These are phyloP conservation scores for Synaphobranchus kaupii DNA, from an alignment of 2,797 vertebrate species.

Conservation along the genomic window DNA sequence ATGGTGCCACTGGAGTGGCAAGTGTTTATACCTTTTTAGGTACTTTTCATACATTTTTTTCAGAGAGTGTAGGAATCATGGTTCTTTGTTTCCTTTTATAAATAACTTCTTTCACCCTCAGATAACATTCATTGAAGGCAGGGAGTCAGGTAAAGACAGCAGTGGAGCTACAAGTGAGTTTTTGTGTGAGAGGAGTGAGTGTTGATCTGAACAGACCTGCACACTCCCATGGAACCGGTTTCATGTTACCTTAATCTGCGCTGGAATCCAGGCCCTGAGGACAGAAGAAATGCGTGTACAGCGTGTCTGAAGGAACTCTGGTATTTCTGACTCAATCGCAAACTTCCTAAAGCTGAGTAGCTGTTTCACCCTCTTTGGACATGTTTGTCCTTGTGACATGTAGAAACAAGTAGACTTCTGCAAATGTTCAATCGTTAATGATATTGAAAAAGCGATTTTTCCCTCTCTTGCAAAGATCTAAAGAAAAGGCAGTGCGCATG, in stretches of 20 bases:
- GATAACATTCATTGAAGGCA: neutral
- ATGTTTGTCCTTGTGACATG: neutral
- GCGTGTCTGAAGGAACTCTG: neutral
- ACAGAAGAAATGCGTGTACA: slow-evolving; percentile 4
- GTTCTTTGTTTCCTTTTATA: neutral
- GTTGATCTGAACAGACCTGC: slow-evolving; percentile 4
- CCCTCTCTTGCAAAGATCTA: neutral
- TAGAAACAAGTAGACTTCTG: neutral
- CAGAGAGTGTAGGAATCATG: too few relatives aligned
- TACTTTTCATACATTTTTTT: neutral
- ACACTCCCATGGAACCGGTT: slow-evolving; percentile 18
- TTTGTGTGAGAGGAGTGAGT: neutral
- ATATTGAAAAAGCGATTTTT: neutral
- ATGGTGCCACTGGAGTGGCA: too few relatives aligned
- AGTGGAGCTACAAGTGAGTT: neutral
- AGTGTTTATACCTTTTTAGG: too few relatives aligned
- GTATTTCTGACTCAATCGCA: neutral
- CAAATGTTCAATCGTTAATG: neutral
- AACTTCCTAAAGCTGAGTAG: neutral
- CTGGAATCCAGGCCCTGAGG: slow-evolving; percentile 6
- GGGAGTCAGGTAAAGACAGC: neutral
- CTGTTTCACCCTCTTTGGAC: neutral
- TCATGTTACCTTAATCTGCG: slow-evolving; percentile 2
- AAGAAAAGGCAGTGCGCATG: neutral
- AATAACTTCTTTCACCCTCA: neutral